Conservation (phyloP, 1,140 invertebrate species). For the Drosophila truncata region DNA sequence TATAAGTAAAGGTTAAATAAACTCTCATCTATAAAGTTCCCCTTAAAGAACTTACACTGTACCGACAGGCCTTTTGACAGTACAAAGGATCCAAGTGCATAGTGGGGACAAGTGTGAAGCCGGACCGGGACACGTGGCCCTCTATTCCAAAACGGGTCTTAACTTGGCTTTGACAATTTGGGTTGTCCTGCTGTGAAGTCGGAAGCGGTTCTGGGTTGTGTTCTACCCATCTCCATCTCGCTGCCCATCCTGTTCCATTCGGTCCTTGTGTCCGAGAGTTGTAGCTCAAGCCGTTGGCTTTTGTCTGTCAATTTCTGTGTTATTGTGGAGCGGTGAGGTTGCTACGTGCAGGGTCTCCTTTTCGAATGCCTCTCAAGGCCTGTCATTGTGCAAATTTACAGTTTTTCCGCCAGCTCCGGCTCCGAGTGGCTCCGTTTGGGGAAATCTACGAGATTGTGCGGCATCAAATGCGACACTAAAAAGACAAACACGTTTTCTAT, state of each 20-base stretch:
- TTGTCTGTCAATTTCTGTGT: conserved; percentile 68
- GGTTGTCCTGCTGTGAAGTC: conserved; percentile 41
- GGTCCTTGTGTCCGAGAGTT: conserved; percentile 41
- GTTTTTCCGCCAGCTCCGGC: conserved; percentile 50
- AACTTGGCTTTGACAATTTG: conserved; percentile 54
- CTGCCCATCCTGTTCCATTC: conserved; percentile 4
- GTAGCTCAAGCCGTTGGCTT: conserved; percentile 62
- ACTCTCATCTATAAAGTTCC: neutral
- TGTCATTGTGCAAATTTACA: conserved; percentile 79
- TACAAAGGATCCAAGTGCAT: conserved; percentile 37
- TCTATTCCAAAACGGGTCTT: conserved; percentile 45
- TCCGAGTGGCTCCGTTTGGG: conserved; percentile 56
- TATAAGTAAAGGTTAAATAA: no score
- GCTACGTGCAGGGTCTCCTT: conserved; percentile 70
- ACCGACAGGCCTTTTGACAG: conserved; percentile 39
- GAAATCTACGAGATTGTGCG: conserved; percentile 76
- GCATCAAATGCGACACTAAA: conserved; percentile 72
- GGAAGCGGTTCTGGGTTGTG: conserved; percentile 49
- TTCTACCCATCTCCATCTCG: conserved; percentile 5
- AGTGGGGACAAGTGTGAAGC: conserved; percentile 55
- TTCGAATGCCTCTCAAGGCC: conserved; percentile 51
- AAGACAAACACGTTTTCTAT: conserved; percentile 72
- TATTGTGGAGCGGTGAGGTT: conserved; percentile 58
- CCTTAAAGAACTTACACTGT: conserved; percentile 11
- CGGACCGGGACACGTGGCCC: conserved; percentile 52